These are phyloP conservation scores for Tetramorium alpestre DNA, from an alignment of 1,140 invertebrate genomes.

Conservation along the genomic window DNA sequence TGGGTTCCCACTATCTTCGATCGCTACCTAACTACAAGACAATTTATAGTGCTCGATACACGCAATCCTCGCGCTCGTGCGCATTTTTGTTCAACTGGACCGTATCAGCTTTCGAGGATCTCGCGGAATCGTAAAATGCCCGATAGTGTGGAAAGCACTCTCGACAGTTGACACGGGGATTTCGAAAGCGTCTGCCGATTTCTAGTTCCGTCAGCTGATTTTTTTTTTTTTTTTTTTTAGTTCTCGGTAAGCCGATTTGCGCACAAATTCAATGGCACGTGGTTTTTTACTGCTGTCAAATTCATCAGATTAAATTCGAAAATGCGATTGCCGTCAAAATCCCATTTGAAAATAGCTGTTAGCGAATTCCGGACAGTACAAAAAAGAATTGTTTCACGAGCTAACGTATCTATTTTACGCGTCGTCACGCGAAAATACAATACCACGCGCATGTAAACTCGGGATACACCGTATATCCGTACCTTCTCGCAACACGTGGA, in stretches of 20 bases:
- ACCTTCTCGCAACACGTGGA: background rate
- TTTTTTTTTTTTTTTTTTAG: constrained; percentile 14
- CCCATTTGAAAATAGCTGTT: constrained; percentile 21
- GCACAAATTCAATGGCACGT: constrained; percentile 3
- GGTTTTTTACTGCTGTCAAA: constrained; percentile 33
- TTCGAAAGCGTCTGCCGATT: constrained; percentile 3
- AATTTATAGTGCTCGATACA: constrained; percentile 59
- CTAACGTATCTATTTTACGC: constrained; percentile 16
- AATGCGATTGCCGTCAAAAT: constrained; percentile 25
- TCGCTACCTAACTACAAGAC: constrained; percentile 35
- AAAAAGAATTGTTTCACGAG: constrained; percentile 20
- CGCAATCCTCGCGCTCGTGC: constrained; percentile 2
- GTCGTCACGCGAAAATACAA: constrained; percentile 26
- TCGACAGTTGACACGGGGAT: constrained; percentile 17
- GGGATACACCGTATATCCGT: background rate
- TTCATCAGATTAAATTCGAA: constrained; percentile 36
- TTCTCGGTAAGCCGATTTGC: constrained; percentile 25
- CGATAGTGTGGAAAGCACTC: constrained; percentile 18
- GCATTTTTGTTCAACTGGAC: constrained; percentile 40
- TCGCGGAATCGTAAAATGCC: constrained; percentile 40
- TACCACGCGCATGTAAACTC: too few relatives aligned
- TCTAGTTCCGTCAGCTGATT: background rate
- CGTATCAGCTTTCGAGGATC: background rate
- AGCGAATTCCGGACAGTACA: background rate
- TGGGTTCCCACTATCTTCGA: constrained; percentile 61